Evolutionary conservation across 2,888 invertebrate genomes (phyloP).

Genomic region (Endotricha flammealis): DNA sequence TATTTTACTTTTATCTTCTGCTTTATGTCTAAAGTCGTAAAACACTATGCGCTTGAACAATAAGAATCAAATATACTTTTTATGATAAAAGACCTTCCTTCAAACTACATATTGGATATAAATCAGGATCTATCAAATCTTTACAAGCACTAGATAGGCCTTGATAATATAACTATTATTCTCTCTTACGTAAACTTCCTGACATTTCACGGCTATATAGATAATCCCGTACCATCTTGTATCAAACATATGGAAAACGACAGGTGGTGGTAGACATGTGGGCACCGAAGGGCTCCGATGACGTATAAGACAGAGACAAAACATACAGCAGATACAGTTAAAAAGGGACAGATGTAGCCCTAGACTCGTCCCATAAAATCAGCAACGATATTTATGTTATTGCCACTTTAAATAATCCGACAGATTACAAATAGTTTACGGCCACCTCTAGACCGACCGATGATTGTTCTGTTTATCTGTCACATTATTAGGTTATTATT

Average conservation of each 20-base stretch:
- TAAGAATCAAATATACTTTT: too few relatives aligned
- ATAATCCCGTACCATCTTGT: slow-evolving; percentile 17
- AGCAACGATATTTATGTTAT: slow-evolving; percentile 46
- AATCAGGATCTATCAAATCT: slow-evolving; percentile 5
- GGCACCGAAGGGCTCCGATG: slow-evolving; percentile 60
- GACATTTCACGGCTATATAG: slow-evolving; percentile 44
- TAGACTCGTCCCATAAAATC: slow-evolving; percentile 30
- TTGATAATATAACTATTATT: slow-evolving; percentile 20
- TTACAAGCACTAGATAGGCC: slow-evolving; percentile 11
- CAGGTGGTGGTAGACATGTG: slow-evolving; percentile 65
- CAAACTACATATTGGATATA: slow-evolving; percentile 4
- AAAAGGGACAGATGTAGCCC: slow-evolving; percentile 41
- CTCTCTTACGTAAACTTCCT: slow-evolving; percentile 40
- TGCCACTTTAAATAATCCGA: slow-evolving; percentile 47
- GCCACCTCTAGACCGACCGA: slow-evolving; percentile 20
- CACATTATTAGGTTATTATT: too few relatives aligned
- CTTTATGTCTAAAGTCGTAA: too few relatives aligned
- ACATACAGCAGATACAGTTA: slow-evolving; percentile 32
- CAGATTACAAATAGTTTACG: slow-evolving; percentile 38
- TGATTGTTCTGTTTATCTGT: not conserved
- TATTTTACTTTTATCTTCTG: too few relatives aligned
- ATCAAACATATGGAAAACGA: slow-evolving; percentile 45
- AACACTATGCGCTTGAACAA: too few relatives aligned
- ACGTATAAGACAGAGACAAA: slow-evolving; percentile 41
- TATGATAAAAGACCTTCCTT: slow-evolving; percentile 17